Evolutionary conservation across 2,888 invertebrate species (phyloP).

Genomic region (Lumbricus terrestris): DNA sequence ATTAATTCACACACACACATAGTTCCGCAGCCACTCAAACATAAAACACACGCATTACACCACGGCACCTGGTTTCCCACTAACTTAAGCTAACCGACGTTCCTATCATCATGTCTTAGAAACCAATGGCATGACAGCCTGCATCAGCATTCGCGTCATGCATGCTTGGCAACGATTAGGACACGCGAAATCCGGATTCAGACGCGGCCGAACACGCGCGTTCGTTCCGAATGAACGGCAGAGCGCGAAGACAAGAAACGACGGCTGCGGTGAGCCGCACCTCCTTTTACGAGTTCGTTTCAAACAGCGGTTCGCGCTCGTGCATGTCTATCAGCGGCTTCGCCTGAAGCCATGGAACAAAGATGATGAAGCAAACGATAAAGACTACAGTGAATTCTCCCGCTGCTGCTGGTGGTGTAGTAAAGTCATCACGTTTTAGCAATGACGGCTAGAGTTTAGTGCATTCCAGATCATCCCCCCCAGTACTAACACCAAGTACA

Average conservation of each 20-base stretch:
- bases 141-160: not conserved
- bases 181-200: not conserved
- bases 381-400: not conserved
- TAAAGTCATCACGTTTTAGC: not conserved
- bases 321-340: not conserved
- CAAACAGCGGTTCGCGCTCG: not conserved
- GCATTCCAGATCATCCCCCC: not conserved
- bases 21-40: not conserved
- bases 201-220: not conserved
- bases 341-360: not conserved
- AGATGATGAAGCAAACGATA: not conserved
- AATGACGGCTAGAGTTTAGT: not conserved
- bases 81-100: not conserved
- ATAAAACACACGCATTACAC: not conserved
- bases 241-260: not conserved
- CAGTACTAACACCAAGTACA: not conserved
- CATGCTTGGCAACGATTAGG: not conserved
- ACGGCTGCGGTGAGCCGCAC: not conserved
- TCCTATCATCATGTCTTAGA: not conserved
- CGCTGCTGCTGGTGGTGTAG: too few relatives aligned
- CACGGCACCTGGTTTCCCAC: not conserved
- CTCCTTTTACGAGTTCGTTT: not conserved
- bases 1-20: too few relatives aligned
- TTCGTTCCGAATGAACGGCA: not conserved
- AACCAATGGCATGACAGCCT: not conserved